phyloP scores from a whole-genome alignment of 2,888 invertebrate genomes.

The Drosophila trichaetosa region DNA sequence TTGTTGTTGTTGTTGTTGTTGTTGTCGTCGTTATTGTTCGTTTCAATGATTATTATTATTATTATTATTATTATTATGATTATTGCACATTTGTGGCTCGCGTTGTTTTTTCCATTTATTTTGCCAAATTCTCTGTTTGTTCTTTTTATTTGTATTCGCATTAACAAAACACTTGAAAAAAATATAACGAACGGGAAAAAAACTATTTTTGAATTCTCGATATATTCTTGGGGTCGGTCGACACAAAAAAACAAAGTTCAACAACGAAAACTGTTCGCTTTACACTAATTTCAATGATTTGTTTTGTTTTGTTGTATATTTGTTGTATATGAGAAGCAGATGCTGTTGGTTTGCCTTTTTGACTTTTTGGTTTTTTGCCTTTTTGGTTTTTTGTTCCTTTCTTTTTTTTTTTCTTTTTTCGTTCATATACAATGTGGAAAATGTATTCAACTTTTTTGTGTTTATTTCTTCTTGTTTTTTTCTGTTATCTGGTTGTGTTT shows the following conservation, averaged over 20 bases:
- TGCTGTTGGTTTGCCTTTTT: background rate
- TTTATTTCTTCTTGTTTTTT: conserved; percentile 4
- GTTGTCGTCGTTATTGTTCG: conserved; percentile 2
- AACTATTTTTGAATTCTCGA: conserved; percentile 21
- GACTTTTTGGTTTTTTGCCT: background rate
- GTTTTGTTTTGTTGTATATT: conserved; percentile 16
- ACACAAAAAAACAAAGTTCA: conserved; percentile 15
- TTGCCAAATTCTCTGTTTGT: conserved; percentile 13
- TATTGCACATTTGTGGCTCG: conserved; percentile 42
- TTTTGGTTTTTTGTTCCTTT: background rate
- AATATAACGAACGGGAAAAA: conserved; percentile 35
- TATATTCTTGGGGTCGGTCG: background rate
- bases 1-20: conserved; percentile 7
- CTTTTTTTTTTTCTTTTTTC: background rate
- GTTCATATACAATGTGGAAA: background rate
- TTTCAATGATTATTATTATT: conserved; percentile 1
- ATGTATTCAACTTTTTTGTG: conserved; percentile 13
- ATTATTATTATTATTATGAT: background rate
- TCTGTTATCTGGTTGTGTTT: conserved; percentile 9
- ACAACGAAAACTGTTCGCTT: conserved; percentile 18
- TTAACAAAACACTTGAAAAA: conserved; percentile 32
- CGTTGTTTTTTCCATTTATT: background rate
- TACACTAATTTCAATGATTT: conserved; percentile 7
- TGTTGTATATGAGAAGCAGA: background rate
- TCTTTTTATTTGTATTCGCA: conserved; percentile 9